Percentiles rank a stretch among this genome's conserved stretches.
Conservation (phyloP, 2,888 invertebrate species). For the Synanthedon vespiformis region DNA sequence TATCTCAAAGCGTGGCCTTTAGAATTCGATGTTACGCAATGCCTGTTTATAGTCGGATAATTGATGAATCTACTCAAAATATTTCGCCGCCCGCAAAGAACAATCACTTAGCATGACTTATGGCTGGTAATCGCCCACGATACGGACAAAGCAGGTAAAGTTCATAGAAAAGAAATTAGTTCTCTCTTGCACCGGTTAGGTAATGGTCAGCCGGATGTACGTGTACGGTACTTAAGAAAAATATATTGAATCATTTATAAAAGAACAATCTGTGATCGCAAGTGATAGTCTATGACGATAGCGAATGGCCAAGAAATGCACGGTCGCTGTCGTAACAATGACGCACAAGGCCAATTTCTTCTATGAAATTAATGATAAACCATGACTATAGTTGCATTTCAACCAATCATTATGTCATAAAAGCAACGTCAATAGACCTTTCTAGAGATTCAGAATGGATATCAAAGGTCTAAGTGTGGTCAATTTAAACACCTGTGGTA, state of each 20-base stretch:
- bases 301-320: conserved; percentile 31
- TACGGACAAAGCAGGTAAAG: conserved; percentile 7
- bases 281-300: conserved; percentile 60
- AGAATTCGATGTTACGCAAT: conserved; percentile 5
- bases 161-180: conserved; percentile 32
- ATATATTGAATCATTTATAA: conserved; percentile 61
- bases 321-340: conserved; percentile 30
- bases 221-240: conserved; percentile 56
- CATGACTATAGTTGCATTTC: not conserved
- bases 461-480: not conserved
- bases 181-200: conserved; percentile 47
- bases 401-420: conserved; percentile 1
- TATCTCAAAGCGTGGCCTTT: conserved; percentile 3
- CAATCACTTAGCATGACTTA: conserved; percentile 6
- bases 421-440: conserved; percentile 1
- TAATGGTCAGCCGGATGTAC: conserved; percentile 60
- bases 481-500: not conserved
- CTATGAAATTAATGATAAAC: not conserved
- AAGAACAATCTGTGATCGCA: conserved; percentile 58
- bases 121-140: conserved; percentile 3
- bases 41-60: conserved; percentile 17
- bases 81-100: conserved; percentile 20
- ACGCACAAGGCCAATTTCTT: conserved; percentile 6
- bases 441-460: not conserved
- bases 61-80: conserved; percentile 23